Evolutionary conservation across 2,888 invertebrate species (phyloP).

Genomic region (Xestia c-nigrum): DNA sequence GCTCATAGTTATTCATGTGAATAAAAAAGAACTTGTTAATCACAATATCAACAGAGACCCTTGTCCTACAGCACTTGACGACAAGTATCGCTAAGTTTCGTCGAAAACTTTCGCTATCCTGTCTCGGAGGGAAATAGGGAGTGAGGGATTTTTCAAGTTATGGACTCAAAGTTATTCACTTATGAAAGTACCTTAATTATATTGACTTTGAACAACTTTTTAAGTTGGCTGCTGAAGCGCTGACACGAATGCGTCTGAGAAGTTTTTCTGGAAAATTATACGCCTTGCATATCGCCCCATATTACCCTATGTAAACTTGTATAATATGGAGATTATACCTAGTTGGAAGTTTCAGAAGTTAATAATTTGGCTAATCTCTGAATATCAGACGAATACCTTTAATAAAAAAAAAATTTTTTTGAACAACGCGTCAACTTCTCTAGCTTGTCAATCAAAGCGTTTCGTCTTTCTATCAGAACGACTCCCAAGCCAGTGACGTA

Average conservation of each 20-base stretch:
- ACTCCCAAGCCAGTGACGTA: too few species aligned
- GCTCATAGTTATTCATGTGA: constrained; percentile 13
- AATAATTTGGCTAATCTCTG: neutral
- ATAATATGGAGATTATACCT: neutral
- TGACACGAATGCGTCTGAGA: constrained; percentile 29
- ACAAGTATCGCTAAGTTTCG: constrained; percentile 39
- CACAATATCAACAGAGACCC: constrained; percentile 34
- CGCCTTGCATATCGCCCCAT: constrained; percentile 1
- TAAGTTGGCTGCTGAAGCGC: constrained; percentile 18
- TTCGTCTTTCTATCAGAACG: neutral
- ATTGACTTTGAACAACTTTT: constrained; percentile 44
- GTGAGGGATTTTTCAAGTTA: constrained; percentile 33
- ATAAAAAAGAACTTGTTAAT: constrained; percentile 32
- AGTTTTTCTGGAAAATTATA: constrained; percentile 18
- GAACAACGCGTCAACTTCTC: neutral
- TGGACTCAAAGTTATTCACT: constrained; percentile 49
- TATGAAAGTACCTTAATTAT: constrained; percentile 46
- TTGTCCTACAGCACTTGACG: constrained; percentile 40
- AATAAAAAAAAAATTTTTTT: neutral
- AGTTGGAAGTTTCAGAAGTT: neutral
- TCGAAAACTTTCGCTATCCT: constrained; percentile 31
- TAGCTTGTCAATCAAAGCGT: neutral
- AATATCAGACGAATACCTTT: neutral
- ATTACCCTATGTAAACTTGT: neutral
- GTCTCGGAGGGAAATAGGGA: constrained; percentile 4